Conservation (phyloP, 1,140 invertebrate genomes). For the Cotesia chilonis region DNA sequence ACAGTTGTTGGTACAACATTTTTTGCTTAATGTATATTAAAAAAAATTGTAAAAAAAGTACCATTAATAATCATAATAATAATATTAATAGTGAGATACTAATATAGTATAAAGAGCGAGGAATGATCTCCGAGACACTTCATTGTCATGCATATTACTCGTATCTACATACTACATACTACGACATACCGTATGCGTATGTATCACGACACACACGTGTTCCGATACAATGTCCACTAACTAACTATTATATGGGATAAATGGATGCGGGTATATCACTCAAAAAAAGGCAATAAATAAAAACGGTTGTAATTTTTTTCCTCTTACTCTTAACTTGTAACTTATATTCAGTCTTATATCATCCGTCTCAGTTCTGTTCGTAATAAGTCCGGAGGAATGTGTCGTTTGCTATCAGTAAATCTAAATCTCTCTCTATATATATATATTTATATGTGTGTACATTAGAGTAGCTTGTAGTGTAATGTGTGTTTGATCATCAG, state of each 20-base stretch:
- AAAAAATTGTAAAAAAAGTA: background rate
- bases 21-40: background rate
- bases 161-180: too few relatives aligned
- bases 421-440: too few relatives aligned
- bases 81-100: slow-evolving; percentile 6
- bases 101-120: slow-evolving; percentile 46
- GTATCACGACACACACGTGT: slow-evolving; percentile 42
- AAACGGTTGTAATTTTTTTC: slow-evolving; percentile 48
- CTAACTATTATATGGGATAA: slow-evolving; percentile 56
- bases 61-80: too few relatives aligned
- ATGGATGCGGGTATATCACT: slow-evolving; percentile 30
- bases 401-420: too few relatives aligned
- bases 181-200: slow-evolving; percentile 41
- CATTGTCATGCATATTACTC: slow-evolving; percentile 49
- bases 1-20: too few relatives aligned
- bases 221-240: slow-evolving; percentile 59
- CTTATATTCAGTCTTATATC: background rate
- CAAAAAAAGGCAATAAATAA: slow-evolving; percentile 27
- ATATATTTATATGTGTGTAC: too few relatives aligned
- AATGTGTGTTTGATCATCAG: too few relatives aligned
- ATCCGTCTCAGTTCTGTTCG: too few relatives aligned
- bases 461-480: too few relatives aligned
- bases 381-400: too few relatives aligned
- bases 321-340: background rate
- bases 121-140: slow-evolving; percentile 38